phyloP scores from a whole-genome alignment of 2,113 vertebrate genomes.

The Megaceryle maxima region DNA sequence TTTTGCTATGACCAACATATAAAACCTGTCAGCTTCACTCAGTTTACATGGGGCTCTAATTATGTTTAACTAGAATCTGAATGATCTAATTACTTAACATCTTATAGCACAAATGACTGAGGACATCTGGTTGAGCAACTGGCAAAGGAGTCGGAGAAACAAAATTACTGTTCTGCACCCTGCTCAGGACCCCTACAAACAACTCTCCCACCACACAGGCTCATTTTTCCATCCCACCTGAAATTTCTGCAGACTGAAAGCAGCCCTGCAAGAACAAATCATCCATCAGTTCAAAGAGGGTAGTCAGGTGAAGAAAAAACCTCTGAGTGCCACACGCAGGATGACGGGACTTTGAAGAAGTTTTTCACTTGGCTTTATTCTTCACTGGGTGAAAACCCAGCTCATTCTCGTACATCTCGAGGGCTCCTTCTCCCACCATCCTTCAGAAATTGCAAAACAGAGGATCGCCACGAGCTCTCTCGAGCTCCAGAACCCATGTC shows the following conservation, averaged over 20 bases:
- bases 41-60: constrained; percentile 68
- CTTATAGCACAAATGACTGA: constrained; percentile 53
- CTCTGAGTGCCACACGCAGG: not conserved
- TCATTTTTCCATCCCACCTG: not conserved
- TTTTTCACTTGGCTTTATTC: not conserved
- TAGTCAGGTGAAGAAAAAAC: not conserved
- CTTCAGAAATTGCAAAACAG: accelerated
- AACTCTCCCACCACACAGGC: not conserved
- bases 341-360: not conserved
- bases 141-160: not conserved
- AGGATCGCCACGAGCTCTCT: accelerated
- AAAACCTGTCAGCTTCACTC: constrained; percentile 67
- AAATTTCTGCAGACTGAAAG: not conserved
- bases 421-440: not conserved
- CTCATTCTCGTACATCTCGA: not conserved
- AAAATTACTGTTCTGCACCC: not conserved
- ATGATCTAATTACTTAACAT: constrained; percentile 69
- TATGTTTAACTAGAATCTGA: constrained; percentile 67
- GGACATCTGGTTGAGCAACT: constrained; percentile 60
- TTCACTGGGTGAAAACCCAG: not conserved
- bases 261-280: not conserved
- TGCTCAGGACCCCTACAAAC: not conserved
- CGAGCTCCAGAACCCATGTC: accelerated
- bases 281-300: not conserved
- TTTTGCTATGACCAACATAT: constrained; percentile 66